Percentiles rank a stretch among this genome's conserved stretches.
Evolutionary conservation across 2,797 vertebrate species (phyloP).

Genomic region (Paramormyrops hopkinsi): DNA sequence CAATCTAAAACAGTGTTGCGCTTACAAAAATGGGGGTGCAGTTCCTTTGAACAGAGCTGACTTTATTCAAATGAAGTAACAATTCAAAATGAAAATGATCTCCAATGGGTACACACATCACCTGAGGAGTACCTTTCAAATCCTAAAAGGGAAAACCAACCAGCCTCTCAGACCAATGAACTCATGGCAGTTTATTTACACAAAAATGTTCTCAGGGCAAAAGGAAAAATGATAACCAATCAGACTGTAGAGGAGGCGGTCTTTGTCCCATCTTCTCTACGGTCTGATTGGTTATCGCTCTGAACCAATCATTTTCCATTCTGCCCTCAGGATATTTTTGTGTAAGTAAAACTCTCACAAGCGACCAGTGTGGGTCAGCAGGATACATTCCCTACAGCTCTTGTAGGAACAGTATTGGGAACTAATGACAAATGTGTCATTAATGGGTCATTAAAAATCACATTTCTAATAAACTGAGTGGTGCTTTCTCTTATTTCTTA

Average conservation of each 20-base stretch:
- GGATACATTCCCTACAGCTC: neutral
- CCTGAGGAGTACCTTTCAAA: neutral
- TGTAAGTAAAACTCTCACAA: neutral
- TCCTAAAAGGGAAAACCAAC: neutral
- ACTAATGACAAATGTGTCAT: neutral
- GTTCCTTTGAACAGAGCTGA: neutral
- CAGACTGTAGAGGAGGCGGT: neutral
- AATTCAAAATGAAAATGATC: neutral
- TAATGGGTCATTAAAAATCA: neutral
- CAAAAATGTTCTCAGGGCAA: neutral
- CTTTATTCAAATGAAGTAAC: neutral
- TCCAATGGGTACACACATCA: neutral
- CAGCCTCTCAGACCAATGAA: neutral
- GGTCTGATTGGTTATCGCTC: neutral
- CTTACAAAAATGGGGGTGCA: neutral
- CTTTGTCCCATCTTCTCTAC: neutral
- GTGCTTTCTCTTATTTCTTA: conserved; percentile 49
- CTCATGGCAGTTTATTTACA: neutral
- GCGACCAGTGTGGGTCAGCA: neutral
- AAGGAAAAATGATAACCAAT: neutral
- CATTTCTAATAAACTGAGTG: neutral
- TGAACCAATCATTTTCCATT: neutral
- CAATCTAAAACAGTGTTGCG: neutral
- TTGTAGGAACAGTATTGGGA: neutral
- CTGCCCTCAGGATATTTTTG: neutral